Evolutionary conservation across 2,888 invertebrate species (phyloP).

Genomic region (Abscondita cerata): DNA sequence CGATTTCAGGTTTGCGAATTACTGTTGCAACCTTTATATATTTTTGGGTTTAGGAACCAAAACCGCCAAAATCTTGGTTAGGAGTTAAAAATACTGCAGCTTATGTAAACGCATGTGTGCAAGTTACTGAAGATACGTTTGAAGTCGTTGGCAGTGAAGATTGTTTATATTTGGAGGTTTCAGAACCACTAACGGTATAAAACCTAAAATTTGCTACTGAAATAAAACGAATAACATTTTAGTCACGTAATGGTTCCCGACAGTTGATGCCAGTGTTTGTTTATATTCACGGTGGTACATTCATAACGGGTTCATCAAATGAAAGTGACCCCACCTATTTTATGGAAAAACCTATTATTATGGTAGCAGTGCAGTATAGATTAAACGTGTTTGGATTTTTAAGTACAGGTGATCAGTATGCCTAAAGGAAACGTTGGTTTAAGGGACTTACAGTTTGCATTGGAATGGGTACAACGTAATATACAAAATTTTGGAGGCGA

Average conservation of each 20-base stretch:
- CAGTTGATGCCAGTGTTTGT: slow-evolving; percentile 42
- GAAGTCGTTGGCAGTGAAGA: slow-evolving; percentile 23
- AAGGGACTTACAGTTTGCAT: slow-evolving; percentile 30
- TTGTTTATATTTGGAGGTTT: slow-evolving; percentile 23
- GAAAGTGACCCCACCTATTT: slow-evolving; percentile 36
- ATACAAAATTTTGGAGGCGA: slow-evolving; percentile 36
- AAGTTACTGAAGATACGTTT: slow-evolving; percentile 4
- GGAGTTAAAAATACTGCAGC: slow-evolving; percentile 12
- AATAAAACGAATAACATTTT: background rate
- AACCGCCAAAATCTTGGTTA: slow-evolving; percentile 9
- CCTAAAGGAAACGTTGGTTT: slow-evolving; percentile 39
- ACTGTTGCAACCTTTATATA: too few relatives aligned
- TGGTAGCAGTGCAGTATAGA: slow-evolving; percentile 37
- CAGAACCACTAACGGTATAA: slow-evolving; percentile 16
- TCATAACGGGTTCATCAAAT: slow-evolving; percentile 35
- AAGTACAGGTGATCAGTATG: slow-evolving; percentile 36
- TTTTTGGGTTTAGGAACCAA: slow-evolving; percentile 23
- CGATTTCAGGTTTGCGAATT: too few relatives aligned
- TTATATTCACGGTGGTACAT: slow-evolving; percentile 42
- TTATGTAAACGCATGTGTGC: slow-evolving; percentile 5
- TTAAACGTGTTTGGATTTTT: slow-evolving; percentile 37
- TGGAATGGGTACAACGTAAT: slow-evolving; percentile 32
- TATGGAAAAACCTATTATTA: slow-evolving; percentile 39
- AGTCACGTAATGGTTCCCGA: background rate
- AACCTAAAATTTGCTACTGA: background rate